phyloP scores from a whole-genome alignment of 2,113 vertebrate genomes.

The Casuarius casuarius region DNA sequence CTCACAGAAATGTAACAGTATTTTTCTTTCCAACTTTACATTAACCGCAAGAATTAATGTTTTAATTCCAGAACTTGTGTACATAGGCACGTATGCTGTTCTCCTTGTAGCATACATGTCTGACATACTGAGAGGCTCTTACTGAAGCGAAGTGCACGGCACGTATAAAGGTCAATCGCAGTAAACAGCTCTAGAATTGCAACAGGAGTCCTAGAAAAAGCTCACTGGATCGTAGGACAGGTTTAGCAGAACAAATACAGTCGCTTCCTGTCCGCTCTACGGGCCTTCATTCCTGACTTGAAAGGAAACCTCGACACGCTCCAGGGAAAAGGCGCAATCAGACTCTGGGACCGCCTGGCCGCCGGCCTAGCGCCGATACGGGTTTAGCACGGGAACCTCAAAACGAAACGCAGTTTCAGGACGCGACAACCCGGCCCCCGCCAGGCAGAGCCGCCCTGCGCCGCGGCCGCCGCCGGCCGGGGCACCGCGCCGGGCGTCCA shows the following conservation, averaged over 20 bases:
- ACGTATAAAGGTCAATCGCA: background rate
- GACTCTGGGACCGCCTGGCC: background rate
- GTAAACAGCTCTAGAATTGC: background rate
- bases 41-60: background rate
- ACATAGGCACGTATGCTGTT: accelerated
- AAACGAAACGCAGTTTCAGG: background rate
- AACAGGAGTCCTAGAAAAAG: background rate
- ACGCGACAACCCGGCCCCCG: background rate
- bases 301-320: background rate
- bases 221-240: background rate
- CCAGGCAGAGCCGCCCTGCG: background rate
- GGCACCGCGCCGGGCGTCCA: too few relatives aligned
- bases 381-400: background rate
- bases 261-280: background rate
- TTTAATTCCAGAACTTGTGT: background rate
- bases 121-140: accelerated
- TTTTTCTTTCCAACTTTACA: background rate
- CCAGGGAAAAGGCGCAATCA: too few relatives aligned
- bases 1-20: background rate
- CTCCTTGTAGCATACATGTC: accelerated
- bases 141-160: background rate
- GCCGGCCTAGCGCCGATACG: accelerated
- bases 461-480: too few relatives aligned
- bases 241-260: background rate
- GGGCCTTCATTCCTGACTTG: background rate